Evolutionary conservation across 2,797 vertebrate species (phyloP).

Genomic region (Psittacula derbiana): DNA sequence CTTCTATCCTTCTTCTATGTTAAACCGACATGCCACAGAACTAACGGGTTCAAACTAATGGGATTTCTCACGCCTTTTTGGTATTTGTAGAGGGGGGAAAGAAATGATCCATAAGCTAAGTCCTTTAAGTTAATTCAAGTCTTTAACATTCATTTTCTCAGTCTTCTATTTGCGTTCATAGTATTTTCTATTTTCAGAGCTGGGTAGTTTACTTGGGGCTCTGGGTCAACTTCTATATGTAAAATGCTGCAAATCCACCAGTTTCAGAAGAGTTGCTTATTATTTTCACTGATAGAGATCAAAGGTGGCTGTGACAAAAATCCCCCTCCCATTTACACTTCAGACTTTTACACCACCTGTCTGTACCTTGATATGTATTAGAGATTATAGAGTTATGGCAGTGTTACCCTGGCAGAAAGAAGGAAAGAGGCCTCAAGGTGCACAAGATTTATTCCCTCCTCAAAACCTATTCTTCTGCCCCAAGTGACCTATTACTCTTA

Average conservation of each 20-base stretch:
- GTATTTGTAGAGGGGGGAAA: background rate
- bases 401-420: background rate
- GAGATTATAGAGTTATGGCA: background rate
- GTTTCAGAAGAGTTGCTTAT: background rate
- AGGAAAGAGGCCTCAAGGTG: background rate
- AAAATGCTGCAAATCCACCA: background rate
- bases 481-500: background rate
- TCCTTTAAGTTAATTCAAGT: background rate
- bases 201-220: background rate
- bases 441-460: background rate
- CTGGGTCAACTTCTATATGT: background rate
- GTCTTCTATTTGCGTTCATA: background rate
- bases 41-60: background rate
- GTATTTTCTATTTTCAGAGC: background rate
- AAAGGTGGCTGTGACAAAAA: background rate
- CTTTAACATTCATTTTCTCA: background rate
- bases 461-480: background rate
- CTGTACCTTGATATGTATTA: background rate
- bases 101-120: background rate
- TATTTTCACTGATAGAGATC: background rate
- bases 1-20: background rate
- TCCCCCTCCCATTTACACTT: background rate
- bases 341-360: background rate
- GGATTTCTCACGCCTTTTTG: background rate
- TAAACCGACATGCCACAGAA: background rate